phyloP scores from a whole-genome alignment of 2,113 vertebrate species.

The Nematolebias whitei region DNA sequence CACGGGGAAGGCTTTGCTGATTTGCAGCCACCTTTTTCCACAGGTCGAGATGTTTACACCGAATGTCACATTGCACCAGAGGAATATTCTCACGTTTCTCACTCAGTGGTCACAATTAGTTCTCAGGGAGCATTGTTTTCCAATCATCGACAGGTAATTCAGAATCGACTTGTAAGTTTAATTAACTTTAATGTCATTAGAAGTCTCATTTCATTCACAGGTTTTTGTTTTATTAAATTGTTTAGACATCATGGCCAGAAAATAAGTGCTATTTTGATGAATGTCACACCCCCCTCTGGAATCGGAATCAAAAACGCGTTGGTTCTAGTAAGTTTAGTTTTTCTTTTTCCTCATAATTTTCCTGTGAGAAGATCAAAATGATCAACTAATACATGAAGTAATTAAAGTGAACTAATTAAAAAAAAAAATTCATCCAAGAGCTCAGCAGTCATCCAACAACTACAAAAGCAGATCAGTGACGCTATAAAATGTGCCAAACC shows the following conservation, averaged over 20 bases:
- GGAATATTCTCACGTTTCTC: conserved; percentile 55
- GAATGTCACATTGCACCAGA: conserved; percentile 38
- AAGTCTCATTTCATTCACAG: conserved; percentile 2
- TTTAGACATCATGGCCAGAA: conserved; percentile 2
- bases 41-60: conserved; percentile 52
- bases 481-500: neutral
- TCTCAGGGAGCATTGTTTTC: conserved; percentile 35
- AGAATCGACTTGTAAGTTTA: conserved; percentile 37
- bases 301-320: no score
- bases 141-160: conserved; percentile 51
- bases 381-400: neutral
- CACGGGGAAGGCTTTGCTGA: conserved; percentile 58
- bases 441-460: neutral
- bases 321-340: no score
- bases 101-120: conserved; percentile 62
- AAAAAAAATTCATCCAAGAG: neutral
- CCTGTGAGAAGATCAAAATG: no score
- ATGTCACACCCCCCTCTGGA: no score
- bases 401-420: neutral
- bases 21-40: conserved; percentile 49
- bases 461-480: neutral
- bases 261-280: no score
- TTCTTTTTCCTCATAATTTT: no score
- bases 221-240: conserved; percentile 25
- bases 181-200: conserved; percentile 20